These are phyloP conservation scores for Drosophila watanabei DNA, from an alignment of 1,140 invertebrate species.

Conservation along the genomic window DNA sequence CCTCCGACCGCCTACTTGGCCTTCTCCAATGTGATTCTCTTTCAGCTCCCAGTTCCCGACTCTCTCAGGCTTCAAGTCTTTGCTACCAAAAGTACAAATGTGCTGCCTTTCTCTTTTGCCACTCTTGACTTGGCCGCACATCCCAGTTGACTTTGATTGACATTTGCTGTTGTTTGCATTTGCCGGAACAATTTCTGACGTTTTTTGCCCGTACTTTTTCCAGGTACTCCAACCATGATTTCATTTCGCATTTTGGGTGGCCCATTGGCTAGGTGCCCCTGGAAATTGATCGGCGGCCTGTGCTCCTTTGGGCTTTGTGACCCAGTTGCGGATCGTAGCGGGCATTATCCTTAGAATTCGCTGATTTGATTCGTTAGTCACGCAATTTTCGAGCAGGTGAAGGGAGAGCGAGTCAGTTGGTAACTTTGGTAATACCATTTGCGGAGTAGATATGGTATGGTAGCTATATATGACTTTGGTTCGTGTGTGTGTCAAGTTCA, in stretches of 20 bases:
- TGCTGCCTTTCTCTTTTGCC: conserved; percentile 76
- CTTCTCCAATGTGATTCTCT: conserved; percentile 49
- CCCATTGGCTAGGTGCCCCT: conserved; percentile 38
- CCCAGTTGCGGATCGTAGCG: conserved; percentile 48
- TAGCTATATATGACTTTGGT: background rate
- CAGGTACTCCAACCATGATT: conserved; percentile 23
- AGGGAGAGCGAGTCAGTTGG: background rate
- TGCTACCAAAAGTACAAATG: conserved; percentile 22
- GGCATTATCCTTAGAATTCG: conserved; percentile 36
- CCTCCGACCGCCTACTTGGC: conserved; percentile 23
- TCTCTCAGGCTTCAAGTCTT: background rate
- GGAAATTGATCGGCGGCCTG: conserved; percentile 60
- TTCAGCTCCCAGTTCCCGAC: background rate
- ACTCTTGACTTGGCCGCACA: conserved; percentile 72
- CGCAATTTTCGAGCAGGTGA: conserved; percentile 48
- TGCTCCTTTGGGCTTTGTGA: conserved; percentile 51
- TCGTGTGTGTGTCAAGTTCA: conserved; percentile 64
- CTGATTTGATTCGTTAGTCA: conserved; percentile 51
- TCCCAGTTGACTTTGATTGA: conserved; percentile 77
- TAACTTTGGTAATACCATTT: conserved; percentile 7
- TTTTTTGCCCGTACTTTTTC: conserved; percentile 13
- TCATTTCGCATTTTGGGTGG: conserved; percentile 68
- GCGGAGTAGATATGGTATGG: conserved; percentile 3
- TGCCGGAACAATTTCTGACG: conserved; percentile 63
- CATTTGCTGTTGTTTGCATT: conserved; percentile 78